Evolutionary conservation across 1,140 invertebrate species (phyloP).

Genomic region (Pemphigus obesinymphae): DNA sequence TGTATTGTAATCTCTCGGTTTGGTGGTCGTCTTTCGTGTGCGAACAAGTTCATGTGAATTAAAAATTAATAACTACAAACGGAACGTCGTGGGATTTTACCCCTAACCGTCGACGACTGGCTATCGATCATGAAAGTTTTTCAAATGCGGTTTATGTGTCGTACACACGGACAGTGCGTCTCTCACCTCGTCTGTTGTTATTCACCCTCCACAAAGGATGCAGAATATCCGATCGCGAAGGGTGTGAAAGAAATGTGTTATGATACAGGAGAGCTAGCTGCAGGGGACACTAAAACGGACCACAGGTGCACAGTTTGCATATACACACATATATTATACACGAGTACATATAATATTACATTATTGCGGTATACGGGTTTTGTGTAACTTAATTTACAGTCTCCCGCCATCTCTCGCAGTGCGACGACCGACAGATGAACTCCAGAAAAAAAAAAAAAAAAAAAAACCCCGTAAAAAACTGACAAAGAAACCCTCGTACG

Average conservation of each 20-base stretch:
- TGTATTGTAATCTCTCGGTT: not conserved
- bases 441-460: not conserved
- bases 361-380: not conserved
- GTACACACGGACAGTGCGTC: too few species aligned
- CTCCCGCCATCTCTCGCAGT: too few species aligned
- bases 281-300: not conserved
- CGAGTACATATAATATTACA: not conserved
- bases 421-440: not conserved
- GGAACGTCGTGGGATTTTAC: not conserved
- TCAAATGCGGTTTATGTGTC: not conserved
- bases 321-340: not conserved
- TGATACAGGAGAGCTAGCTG: too few species aligned
- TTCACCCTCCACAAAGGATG: not conserved
- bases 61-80: not conserved
- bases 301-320: conserved; percentile 10
- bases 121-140: conserved; percentile 11
- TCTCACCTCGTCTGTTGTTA: not conserved
- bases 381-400: conserved; percentile 4
- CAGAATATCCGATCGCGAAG: not conserved
- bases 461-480: not conserved
- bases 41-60: not conserved
- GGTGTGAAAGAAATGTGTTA: too few species aligned
- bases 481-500: too few species aligned
- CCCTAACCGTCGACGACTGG: not conserved
- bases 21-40: not conserved